Conservation (phyloP, 2,113 vertebrate genomes). For the Eptesicus fuscus region DNA sequence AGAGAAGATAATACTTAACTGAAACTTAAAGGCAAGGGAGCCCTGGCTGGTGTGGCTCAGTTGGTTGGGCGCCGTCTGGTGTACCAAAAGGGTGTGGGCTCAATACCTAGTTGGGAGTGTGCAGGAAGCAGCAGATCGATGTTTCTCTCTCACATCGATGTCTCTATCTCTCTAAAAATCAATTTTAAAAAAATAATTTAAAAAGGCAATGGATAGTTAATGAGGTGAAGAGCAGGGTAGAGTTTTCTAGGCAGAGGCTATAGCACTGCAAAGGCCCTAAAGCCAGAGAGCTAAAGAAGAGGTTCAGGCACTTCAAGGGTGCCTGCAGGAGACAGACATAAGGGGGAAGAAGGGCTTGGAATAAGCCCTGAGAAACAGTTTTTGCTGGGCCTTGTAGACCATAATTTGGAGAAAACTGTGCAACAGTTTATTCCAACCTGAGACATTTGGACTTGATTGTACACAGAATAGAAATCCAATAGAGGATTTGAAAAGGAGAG, state of each 20-base stretch:
- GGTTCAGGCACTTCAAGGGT: background rate
- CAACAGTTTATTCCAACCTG: background rate
- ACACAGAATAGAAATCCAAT: background rate
- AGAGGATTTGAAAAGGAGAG: background rate
- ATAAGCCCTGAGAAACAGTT: constrained; percentile 13
- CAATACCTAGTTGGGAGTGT: background rate
- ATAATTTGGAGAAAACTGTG: background rate
- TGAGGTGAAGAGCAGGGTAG: background rate
- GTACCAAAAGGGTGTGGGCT: background rate
- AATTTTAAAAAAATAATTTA: background rate
- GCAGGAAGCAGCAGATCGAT: background rate
- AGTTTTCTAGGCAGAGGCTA: background rate
- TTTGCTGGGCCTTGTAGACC: background rate
- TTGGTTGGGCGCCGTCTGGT: background rate
- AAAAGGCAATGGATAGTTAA: background rate
- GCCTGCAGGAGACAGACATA: background rate
- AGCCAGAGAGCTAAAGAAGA: background rate
- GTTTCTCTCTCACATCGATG: background rate
- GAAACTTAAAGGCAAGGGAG: background rate
- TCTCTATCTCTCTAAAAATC: background rate
- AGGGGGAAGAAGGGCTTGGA: background rate
- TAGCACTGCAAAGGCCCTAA: background rate
- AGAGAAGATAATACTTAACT: background rate
- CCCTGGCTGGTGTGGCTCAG: background rate
- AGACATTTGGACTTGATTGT: background rate